These are phyloP conservation scores for Maniola jurtina DNA, from an alignment of 1,140 invertebrate genomes.

Conservation along the genomic window DNA sequence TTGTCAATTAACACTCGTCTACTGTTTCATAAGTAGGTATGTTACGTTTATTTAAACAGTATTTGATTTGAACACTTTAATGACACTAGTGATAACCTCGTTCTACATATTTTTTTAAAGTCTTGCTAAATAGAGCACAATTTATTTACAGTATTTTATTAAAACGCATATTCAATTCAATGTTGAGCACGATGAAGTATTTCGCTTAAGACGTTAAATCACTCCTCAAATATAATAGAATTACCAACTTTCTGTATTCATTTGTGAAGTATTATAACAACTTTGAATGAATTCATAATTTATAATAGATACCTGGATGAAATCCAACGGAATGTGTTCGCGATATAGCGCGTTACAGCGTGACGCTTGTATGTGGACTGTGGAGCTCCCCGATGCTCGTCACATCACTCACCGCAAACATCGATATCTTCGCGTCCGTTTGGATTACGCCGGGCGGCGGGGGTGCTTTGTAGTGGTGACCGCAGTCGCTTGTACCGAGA, in stretches of 20 bases:
- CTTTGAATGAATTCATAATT: slow-evolving; percentile 24
- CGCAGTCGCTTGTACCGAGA: slow-evolving; percentile 65
- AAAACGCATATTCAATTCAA: not conserved
- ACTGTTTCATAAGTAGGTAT: not conserved
- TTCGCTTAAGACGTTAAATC: not conserved
- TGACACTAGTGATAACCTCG: not conserved
- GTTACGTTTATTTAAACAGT: not conserved
- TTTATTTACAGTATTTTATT: not conserved
- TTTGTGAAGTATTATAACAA: slow-evolving; percentile 3
- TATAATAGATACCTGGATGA: slow-evolving; percentile 47
- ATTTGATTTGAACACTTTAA: not conserved
- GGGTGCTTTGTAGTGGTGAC: slow-evolving; percentile 59
- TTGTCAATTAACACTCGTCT: not conserved
- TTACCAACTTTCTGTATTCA: not conserved
- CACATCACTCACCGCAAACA: slow-evolving; percentile 68
- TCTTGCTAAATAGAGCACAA: not conserved
- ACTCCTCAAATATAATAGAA: not conserved
- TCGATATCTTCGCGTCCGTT: slow-evolving; percentile 66
- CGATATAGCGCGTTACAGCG: slow-evolving; percentile 22
- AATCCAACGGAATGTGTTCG: slow-evolving; percentile 55
- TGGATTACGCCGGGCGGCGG: slow-evolving; percentile 63
- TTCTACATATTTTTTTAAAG: not conserved
- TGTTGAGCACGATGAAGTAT: not conserved
- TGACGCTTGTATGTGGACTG: slow-evolving; percentile 23
- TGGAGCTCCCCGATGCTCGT: slow-evolving; percentile 51